Base-by-base conservation (phyloP, 2,888 invertebrate genomes). In the Tachystola acroxantha region DNA sequence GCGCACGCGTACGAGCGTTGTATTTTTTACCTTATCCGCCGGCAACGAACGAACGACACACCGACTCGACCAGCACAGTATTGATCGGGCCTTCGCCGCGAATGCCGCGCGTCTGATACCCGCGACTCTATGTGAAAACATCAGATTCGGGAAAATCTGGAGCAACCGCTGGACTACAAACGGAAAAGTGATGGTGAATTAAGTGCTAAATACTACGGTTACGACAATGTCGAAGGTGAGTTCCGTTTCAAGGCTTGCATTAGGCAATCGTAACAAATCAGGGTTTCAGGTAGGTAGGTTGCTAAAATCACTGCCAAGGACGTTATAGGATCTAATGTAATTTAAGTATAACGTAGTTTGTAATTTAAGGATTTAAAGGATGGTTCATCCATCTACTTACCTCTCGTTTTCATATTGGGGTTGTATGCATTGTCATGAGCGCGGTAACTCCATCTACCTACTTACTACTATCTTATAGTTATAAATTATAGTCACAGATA, bases 191-290 rank as follows among this genome's bases (percentile, higher is more conserved):
- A 70, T 50, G 50, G 36, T 46, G 53, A 50, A 61, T 53, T 22
- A 53, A 62, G 64, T 57, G 59, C 42, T 47, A 50, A 50, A 51
- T 47, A 49, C 49, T 38, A 45, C 57, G 62, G 67, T n/a, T 6
- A 61, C 70, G 71, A 76, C 40, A 58, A 84, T 84, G 84, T 81
- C 81, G 65, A 84, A 84, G 82, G 84, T 82, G 51, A 75, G 84
- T 64, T 7, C 10, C 5, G 12, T 22, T 3, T 10, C 19, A n/a
- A n/a, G 19, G 30, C 16, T 16, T 16, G 16, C 10, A 10, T 50
- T 57, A 43, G 36, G 47, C 40, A 29, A 43, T 45, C 42, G 44
- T 54, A 54, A 44, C 48, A 43, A 39, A 50, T 51, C 53, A 40
- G 57, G 56, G 56, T 46, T 64, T 73, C 55, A 70, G 69, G 71